A percentile compares a stretch with the other conserved stretches of the same genome.
Evolutionary conservation across 2,888 invertebrate species (phyloP).

Genomic region (Drosophila recens): DNA sequence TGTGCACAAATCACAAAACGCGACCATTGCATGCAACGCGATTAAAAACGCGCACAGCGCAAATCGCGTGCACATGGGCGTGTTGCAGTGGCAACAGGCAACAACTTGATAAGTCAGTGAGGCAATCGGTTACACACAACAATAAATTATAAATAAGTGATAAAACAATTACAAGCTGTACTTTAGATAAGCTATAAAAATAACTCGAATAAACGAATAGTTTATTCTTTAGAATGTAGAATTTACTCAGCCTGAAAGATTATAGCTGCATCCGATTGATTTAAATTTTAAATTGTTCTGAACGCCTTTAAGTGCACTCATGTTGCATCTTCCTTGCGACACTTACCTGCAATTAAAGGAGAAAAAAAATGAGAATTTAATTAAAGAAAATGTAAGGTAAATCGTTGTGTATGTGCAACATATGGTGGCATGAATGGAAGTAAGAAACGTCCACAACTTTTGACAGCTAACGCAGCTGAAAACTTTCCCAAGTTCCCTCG

Average conservation of each 20-base stretch:
- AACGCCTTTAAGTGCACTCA: conserved; percentile 4
- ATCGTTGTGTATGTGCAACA: conserved; percentile 10
- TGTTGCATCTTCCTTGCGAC: conserved; percentile 14
- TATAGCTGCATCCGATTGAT: not conserved
- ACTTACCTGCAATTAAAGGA: conserved; percentile 70
- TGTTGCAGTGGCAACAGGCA: conserved; percentile 32
- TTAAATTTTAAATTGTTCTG: conserved; percentile 2
- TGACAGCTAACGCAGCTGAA: conserved; percentile 53
- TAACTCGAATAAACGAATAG: not conserved
- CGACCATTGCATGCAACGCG: conserved; percentile 53
- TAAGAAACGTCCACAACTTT: conserved; percentile 42
- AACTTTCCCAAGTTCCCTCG: conserved; percentile 65
- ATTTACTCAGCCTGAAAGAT: conserved; percentile 7
- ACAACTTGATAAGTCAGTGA: conserved; percentile 26
- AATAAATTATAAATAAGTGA: not conserved
- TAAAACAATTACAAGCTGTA: not conserved
- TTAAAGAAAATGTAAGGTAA: conserved; percentile 16
- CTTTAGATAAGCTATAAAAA: not conserved
- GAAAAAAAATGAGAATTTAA: conserved; percentile 21
- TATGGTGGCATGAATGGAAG: conserved; percentile 9
- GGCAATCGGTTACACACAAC: conserved; percentile 23
- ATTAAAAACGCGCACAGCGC: conserved; percentile 49
- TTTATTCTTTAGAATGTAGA: not conserved
- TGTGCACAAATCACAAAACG: conserved; percentile 38
- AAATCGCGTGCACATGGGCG: conserved; percentile 48